phyloP scores from a whole-genome alignment of 64 coral and sea anemone genomes.

The Montipora sp. region DNA sequence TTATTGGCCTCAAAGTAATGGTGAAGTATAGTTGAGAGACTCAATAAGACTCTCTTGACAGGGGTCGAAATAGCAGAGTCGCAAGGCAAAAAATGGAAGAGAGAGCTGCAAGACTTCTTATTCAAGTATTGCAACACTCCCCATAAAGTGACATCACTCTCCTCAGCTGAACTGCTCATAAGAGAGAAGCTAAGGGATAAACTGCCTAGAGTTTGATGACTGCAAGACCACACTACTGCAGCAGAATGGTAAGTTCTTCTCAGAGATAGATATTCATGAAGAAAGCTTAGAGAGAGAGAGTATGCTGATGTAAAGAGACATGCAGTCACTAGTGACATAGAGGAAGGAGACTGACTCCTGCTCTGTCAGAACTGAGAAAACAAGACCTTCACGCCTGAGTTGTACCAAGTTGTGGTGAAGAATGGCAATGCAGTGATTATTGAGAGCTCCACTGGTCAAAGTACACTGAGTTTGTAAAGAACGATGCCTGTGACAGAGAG shows the following conservation, averaged over 20 bases:
- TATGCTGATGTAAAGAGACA: conserved; percentile 39
- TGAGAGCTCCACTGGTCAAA: no score
- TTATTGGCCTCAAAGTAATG: no score
- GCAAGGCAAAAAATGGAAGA: conserved; percentile 47
- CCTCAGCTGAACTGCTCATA: conserved; percentile 53
- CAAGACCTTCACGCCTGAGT: no score
- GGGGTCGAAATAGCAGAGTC: not conserved
- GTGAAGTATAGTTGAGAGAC: no score
- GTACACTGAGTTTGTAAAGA: no score
- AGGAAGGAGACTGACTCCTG: no score
- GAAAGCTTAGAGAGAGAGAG: conserved; percentile 66
- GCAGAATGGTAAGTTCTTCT: conserved; percentile 66
- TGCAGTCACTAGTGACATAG: no score
- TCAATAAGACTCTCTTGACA: conserved; percentile 61
- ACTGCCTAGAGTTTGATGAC: not conserved
- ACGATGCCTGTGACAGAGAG: no score
- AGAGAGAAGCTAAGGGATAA: conserved; percentile 51
- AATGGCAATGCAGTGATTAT: no score
- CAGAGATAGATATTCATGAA: conserved; percentile 50
- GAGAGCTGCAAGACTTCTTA: conserved; percentile 28
- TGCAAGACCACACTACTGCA: conserved; percentile 30
- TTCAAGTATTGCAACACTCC: conserved; percentile 63
- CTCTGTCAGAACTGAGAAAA: no score
- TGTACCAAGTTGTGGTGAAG: no score
- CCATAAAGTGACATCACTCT: conserved; percentile 46